Percentiles rank a stretch among this genome's conserved stretches.
phyloP scores from a whole-genome alignment of 2,888 invertebrate species.

The Drosophila nr. fundita region DNA sequence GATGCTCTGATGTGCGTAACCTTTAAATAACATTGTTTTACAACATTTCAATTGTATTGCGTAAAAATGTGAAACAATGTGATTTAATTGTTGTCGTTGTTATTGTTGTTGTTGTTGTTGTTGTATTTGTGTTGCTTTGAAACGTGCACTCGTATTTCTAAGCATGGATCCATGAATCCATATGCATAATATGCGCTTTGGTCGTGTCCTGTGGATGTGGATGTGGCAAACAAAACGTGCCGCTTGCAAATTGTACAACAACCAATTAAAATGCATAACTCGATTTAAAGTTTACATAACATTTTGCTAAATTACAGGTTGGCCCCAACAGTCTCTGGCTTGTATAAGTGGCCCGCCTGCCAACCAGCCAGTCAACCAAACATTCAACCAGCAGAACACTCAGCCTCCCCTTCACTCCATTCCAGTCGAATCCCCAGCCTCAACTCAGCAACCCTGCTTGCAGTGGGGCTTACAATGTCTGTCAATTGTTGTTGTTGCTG shows the following conservation, averaged over 20 bases:
- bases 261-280: conserved; percentile 82
- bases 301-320: conserved; percentile 80
- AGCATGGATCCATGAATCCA: conserved; percentile 58
- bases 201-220: conserved; percentile 37
- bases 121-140: conserved; percentile 3
- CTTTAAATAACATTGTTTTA: conserved; percentile 39
- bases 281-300: conserved; percentile 81
- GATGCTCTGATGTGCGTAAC: conserved; percentile 21
- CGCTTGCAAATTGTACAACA: conserved; percentile 78
- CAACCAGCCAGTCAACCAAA: conserved; percentile 19
- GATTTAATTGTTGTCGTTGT: conserved; percentile 31
- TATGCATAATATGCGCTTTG: conserved; percentile 57
- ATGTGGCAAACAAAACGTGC: conserved; percentile 80
- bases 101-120: conserved; percentile 25
- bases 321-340: conserved; percentile 59
- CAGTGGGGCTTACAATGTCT: conserved; percentile 78
- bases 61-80: conserved; percentile 59
- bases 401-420: not conserved
- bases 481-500: conserved; percentile 65
- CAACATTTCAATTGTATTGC: conserved; percentile 66
- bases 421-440: conserved; percentile 19
- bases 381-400: conserved; percentile 30
- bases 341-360: conserved; percentile 72
- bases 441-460: conserved; percentile 72
- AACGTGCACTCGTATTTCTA: conserved; percentile 52